phyloP scores from a whole-genome alignment of 1,140 invertebrate genomes.

The Pseudomyrmex cubaensis region DNA sequence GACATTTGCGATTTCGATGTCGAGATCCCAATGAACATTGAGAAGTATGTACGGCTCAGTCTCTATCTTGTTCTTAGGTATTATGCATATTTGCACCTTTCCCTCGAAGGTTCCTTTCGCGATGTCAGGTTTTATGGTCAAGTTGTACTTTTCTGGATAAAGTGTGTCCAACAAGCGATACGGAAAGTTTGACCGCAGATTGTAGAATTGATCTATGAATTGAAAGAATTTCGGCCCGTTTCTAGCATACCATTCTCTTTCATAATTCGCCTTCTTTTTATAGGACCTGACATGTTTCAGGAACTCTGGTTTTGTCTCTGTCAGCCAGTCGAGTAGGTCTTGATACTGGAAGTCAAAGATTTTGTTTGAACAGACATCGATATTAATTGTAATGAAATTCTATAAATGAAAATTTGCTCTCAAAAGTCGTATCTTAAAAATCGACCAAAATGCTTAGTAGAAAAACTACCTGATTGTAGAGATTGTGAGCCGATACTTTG shows the following conservation, averaged over 20 bases:
- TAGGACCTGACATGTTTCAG: slow-evolving; percentile 25
- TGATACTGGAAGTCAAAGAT: slow-evolving; percentile 63
- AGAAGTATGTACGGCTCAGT: slow-evolving; percentile 71
- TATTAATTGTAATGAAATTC: neutral
- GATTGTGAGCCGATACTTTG: slow-evolving; percentile 66
- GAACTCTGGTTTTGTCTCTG: slow-evolving; percentile 22
- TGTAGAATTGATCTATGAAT: too few relatives aligned
- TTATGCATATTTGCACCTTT: slow-evolving; percentile 72
- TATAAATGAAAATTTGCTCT: neutral
- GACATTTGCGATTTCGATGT: slow-evolving; percentile 53
- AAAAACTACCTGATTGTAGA: slow-evolving; percentile 63
- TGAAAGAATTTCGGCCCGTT: slow-evolving; percentile 33
- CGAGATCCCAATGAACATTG: slow-evolving; percentile 64
- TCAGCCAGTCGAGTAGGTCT: slow-evolving; percentile 40
- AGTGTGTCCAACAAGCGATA: slow-evolving; percentile 76
- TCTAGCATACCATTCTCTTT: slow-evolving; percentile 71
- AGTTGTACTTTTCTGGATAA: slow-evolving; percentile 74
- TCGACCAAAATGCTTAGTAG: neutral
- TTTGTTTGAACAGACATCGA: slow-evolving; percentile 1
- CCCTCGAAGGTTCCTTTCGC: slow-evolving; percentile 74
- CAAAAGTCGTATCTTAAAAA: too few relatives aligned
- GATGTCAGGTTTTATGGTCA: slow-evolving; percentile 75
- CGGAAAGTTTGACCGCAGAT: neutral
- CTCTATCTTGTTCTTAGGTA: neutral
- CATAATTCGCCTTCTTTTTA: slow-evolving; percentile 45